Base-by-base conservation (phyloP, 2,797 vertebrate genomes). In the Salarias fasciatus region DNA sequence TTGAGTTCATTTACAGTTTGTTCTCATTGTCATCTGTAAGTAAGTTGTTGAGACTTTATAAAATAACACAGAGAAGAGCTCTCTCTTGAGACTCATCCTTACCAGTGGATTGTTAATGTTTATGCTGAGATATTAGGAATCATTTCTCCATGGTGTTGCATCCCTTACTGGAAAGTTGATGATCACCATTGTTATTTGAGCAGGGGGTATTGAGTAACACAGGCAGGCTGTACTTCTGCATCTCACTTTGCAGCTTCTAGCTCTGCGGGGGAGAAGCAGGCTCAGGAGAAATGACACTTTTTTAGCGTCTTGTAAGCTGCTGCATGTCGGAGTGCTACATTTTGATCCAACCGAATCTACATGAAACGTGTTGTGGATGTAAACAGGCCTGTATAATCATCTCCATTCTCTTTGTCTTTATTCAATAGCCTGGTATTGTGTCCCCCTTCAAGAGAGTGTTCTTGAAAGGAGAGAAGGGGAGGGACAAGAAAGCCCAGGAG, bases 391-490 rank as follows among this genome's bases (percentile, higher is more conserved):
- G 33, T 43, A 33, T 51, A 5, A 2, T 35, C 33, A 35, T 35
- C 33, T 35, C 35, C 2, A 6, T 13, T 43, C 5, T 70, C n/a
- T 69, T 33, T 80, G 42, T 85, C 31, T 88, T 63, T 48, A 3
- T 80, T 51, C 67, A 29, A 68, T 82, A 99, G 97, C 94, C 96
- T 76, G 97, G 97, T 60, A 94, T 99, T 18, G 96, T 97, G 90
- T 99, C 97, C 72, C 98, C 98, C 5, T 99, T 99, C 92, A 99
- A 98, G 89, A 94, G 98, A 8, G 97, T 99, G 80, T 98, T 99
- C 92, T 93, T 97, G 87, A 99, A 99, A 89, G 96, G 96, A 1
- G 98, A 99, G 79, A 98, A 97, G 77, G 95, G 95, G 46, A 85
- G 96, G 78, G 98, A 99, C 50, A 99, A 99, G 88, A 99, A 99